Base-by-base conservation (phyloP, 1,140 invertebrate species). In the Sinella curviseta region DNA sequence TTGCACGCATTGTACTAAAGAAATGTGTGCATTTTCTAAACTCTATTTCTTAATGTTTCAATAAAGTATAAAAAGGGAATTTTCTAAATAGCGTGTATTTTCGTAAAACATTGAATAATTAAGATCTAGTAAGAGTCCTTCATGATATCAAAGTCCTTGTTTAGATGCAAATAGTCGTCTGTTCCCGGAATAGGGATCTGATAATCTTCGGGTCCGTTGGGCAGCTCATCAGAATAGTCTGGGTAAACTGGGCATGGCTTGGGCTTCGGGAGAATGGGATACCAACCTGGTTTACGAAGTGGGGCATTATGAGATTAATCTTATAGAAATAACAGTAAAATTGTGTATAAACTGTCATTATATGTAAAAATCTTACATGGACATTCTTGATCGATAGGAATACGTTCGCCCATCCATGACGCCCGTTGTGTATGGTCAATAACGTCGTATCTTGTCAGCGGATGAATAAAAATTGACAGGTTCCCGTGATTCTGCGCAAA, bases 401-500 rank as follows among this genome's bases (percentile, higher is more conserved):
- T 78, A 12, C 75, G 60, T 20, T 79, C 26, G 57, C 80, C 80
- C 20, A 81, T 34, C 80, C 80, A 81, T 35, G 76, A 39, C 26
- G 36, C 24, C 8, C 81, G 54, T 28, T 48, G 48, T 14, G 26
- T 34, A 54, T 82, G 82, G 31, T 82, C 82, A 17, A 65, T 76
- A 14, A 74, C 17, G 55, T 82, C 82, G 30, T 76, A 82, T 24
- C 65, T 75, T 30, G 82, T 82, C 77, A 82, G 60, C 14, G 82
- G 82, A 67, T 82, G 82, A 33, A 82, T 60, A n/a, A 81, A 73
- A 4, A 82, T 76, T 1, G 82, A 80, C 2, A 82, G 74, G 67
- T 82, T 82, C 67, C 82, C 82, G 33, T 78, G 79, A 30, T 82
- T 80, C 75, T 82, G 79, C 4, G 76, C 77, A 26, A 55, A 57